Evolutionary conservation across 2,888 invertebrate genomes (phyloP).

Genomic region (Drosophila koepferae): DNA sequence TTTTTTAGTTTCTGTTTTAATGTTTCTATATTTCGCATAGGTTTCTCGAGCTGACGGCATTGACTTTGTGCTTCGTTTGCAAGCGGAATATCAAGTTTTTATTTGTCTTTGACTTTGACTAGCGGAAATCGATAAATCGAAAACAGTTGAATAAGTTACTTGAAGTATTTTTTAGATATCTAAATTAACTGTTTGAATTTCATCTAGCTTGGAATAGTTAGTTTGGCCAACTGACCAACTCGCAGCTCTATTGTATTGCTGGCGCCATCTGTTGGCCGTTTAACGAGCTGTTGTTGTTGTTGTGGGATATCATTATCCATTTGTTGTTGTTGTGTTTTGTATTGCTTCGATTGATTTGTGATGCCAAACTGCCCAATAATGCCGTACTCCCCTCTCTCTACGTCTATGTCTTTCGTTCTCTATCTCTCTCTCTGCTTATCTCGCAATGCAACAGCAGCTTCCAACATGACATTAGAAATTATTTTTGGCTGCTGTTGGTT

Average conservation of each 20-base stretch:
- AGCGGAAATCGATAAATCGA: slow-evolving; percentile 37
- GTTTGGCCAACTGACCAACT: slow-evolving; percentile 50
- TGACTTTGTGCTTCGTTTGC: slow-evolving; percentile 54
- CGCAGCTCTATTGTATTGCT: slow-evolving; percentile 19
- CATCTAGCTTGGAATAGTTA: neutral
- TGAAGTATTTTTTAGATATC: slow-evolving; percentile 5
- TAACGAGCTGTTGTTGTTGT: slow-evolving; percentile 39
- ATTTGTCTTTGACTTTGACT: slow-evolving; percentile 38
- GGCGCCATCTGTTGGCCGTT: slow-evolving; percentile 50
- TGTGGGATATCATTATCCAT: slow-evolving; percentile 66
- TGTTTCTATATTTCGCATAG: slow-evolving; percentile 21
- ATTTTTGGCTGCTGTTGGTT: slow-evolving; percentile 58
- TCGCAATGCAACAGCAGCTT: slow-evolving; percentile 46
- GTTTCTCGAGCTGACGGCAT: slow-evolving; percentile 51
- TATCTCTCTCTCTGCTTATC: neutral
- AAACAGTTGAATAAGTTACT: neutral
- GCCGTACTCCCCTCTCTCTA: slow-evolving; percentile 8
- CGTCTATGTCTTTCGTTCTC: neutral
- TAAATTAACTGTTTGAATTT: slow-evolving; percentile 49
- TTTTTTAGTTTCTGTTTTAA: slow-evolving; percentile 17
- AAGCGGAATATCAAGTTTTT: slow-evolving; percentile 39
- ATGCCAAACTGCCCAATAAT: slow-evolving; percentile 46
- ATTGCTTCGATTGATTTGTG: slow-evolving; percentile 72
- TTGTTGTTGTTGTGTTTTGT: slow-evolving; percentile 36
- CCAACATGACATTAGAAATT: slow-evolving; percentile 78